A percentile compares a stretch with the other conserved stretches of the same genome.
Conservation (phyloP, 35 echinoderm and acorn worm species). For the Apostichopus parvimensis region DNA sequence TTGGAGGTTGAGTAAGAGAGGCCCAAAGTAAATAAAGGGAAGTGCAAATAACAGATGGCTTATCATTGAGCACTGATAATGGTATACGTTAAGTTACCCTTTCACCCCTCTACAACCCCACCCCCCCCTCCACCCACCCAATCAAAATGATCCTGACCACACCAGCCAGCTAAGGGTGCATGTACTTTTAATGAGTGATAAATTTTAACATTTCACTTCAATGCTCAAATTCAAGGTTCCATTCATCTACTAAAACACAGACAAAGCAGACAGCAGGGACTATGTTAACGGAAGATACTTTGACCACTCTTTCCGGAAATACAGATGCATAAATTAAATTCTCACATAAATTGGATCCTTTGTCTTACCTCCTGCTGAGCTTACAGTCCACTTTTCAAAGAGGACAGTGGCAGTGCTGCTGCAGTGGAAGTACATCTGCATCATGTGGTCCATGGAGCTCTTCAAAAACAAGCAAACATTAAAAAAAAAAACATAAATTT, state of each 20-base stretch:
- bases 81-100: background rate
- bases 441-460: background rate
- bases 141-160: no score
- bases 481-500: no score
- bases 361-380: conserved; percentile 15
- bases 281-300: background rate
- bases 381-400: conserved; percentile 9
- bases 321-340: background rate
- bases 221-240: background rate
- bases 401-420: background rate
- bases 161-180: background rate
- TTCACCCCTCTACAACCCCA: background rate
- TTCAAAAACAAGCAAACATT: no score
- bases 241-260: background rate
- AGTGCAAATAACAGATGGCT: no score
- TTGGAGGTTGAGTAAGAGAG: background rate
- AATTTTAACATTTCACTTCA: background rate
- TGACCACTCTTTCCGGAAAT: background rate
- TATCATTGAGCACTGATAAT: no score
- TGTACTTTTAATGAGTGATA: background rate
- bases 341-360: background rate
- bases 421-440: conserved; percentile 24
- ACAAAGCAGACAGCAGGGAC: background rate
- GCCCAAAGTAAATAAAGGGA: background rate
- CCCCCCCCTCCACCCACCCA: background rate